A percentile compares a stretch with the other conserved stretches of the same genome.
These are phyloP conservation scores for Mus pahari DNA, from an alignment of 2,113 vertebrate species.

Conservation along the genomic window DNA sequence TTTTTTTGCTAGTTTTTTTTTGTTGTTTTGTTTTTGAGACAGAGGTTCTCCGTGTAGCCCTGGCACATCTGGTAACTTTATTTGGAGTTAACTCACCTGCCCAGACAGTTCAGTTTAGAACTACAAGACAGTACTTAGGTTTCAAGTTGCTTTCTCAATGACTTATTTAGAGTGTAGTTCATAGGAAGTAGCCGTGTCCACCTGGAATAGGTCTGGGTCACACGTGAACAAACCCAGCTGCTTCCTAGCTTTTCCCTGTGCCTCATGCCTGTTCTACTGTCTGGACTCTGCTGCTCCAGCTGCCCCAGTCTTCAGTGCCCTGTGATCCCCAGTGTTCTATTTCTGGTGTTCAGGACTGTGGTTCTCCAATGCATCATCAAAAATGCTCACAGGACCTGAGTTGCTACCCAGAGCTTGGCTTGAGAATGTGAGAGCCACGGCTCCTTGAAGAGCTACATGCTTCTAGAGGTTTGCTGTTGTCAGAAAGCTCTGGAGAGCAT, in stretches of 20 bases:
- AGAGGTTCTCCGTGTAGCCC: background rate
- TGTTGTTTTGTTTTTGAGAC: background rate
- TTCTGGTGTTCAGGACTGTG: background rate
- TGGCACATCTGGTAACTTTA: background rate
- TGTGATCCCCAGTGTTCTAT: background rate
- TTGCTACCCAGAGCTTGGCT: background rate
- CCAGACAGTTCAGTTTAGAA: slow-evolving; percentile 26
- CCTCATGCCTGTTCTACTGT: background rate
- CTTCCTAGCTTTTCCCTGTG: background rate
- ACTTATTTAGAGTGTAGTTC: background rate
- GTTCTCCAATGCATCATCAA: background rate
- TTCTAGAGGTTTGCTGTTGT: background rate
- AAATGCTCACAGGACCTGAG: background rate
- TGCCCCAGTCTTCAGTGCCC: background rate
- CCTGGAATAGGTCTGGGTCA: background rate
- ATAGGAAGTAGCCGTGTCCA: slow-evolving; percentile 23
- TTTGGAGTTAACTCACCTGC: background rate
- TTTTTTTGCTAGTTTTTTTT: background rate
- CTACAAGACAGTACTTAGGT: slow-evolving; percentile 7
- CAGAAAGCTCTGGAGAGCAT: background rate
- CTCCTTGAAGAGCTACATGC: background rate
- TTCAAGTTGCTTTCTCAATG: background rate
- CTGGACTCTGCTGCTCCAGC: no score
- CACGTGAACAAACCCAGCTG: background rate
- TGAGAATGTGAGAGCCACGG: background rate